phyloP scores from a whole-genome alignment of 2,113 vertebrate species.

The Rhea pennata region DNA sequence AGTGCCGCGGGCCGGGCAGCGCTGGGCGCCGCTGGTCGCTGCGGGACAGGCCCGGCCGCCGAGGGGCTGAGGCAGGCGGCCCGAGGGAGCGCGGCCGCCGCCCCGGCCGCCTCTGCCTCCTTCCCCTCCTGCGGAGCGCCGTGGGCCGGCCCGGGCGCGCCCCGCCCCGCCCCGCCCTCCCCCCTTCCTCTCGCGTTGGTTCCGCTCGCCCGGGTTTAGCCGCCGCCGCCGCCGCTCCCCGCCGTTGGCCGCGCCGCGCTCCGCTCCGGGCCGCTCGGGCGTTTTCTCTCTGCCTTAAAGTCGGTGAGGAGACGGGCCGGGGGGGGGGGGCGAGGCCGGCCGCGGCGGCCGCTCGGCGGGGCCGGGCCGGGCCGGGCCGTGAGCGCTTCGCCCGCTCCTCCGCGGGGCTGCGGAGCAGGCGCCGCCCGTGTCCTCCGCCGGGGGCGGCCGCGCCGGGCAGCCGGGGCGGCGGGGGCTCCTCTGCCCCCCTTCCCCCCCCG shows the following conservation, averaged over 20 bases:
- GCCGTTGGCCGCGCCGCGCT: neutral
- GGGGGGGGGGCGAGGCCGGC: neutral
- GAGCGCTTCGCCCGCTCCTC: too few relatives aligned
- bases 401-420: too few relatives aligned
- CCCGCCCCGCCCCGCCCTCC: neutral
- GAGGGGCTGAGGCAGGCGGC: neutral
- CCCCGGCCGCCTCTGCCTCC: neutral
- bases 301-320: conserved; percentile 60
- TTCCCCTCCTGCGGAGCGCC: neutral
- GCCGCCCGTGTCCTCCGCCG: neutral
- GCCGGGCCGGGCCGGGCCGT: too few relatives aligned
- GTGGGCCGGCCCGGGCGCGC: neutral
- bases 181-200: conserved; percentile 61
- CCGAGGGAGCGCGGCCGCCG: fast-evolving
- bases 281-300: conserved; percentile 79
- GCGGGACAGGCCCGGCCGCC: fast-evolving
- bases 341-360: neutral
- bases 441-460: neutral
- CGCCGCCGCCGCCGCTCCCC: fast-evolving
- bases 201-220: conserved; percentile 13
- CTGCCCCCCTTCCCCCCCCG: neutral
- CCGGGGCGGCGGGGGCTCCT: too few relatives aligned
- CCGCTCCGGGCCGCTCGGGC: conserved; percentile 55
- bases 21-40: fast-evolving
- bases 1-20: fast-evolving